phyloP scores from a whole-genome alignment of 2,113 vertebrate genomes.

The Brachypteracias leptosomus region DNA sequence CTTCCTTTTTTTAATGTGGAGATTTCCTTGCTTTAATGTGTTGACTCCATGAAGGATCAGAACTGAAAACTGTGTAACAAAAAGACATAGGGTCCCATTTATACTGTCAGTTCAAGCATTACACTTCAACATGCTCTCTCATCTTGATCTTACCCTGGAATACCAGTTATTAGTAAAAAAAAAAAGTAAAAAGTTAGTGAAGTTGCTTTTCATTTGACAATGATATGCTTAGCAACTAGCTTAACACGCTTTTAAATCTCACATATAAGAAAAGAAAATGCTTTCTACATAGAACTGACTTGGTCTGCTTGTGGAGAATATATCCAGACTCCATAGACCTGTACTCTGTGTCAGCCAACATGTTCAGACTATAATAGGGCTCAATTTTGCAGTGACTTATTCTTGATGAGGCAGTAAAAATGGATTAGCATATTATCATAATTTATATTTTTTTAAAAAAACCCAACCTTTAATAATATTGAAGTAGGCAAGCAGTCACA shows the following conservation, averaged over 20 bases:
- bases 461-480: neutral
- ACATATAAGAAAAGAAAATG: neutral
- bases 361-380: neutral
- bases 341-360: neutral
- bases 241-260: neutral
- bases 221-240: neutral
- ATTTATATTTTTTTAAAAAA: constrained; percentile 34
- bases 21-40: neutral
- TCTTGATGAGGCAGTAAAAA: neutral
- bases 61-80: neutral
- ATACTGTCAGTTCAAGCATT: neutral
- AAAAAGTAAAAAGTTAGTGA: neutral
- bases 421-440: neutral
- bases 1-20: neutral
- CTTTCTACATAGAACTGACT: neutral
- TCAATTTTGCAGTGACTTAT: neutral
- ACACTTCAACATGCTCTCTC: neutral
- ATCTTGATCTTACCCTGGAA: neutral
- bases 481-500: neutral
- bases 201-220: neutral
- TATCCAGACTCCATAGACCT: neutral
- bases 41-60: neutral
- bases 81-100: neutral
- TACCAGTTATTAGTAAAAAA: neutral
- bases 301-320: neutral